A percentile compares a stretch with the other conserved stretches of the same genome.
These are phyloP conservation scores for Monomorium pharaonis DNA, from an alignment of 1,140 invertebrate genomes.

Conservation along the genomic window DNA sequence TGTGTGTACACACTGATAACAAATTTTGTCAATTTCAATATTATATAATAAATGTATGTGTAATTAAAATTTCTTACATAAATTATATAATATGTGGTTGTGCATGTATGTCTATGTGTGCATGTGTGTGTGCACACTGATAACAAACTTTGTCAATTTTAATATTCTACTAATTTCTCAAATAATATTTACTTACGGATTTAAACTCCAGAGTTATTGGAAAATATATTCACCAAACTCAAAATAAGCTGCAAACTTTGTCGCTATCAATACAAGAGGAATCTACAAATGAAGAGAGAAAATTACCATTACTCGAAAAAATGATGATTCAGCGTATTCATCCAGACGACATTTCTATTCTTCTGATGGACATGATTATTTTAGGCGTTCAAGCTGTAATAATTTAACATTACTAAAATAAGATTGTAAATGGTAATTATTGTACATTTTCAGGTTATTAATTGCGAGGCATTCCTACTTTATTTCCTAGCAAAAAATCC, in stretches of 20 bases:
- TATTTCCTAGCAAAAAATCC: conserved; percentile 88
- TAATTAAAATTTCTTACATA: not conserved
- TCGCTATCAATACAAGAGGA: conserved; percentile 15
- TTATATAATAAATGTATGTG: not conserved
- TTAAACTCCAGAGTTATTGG: conserved; percentile 79
- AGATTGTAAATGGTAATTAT: not conserved
- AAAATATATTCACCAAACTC: conserved; percentile 79
- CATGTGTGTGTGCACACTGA: too few relatives aligned
- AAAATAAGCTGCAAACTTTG: conserved; percentile 70
- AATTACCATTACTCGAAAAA: conserved; percentile 83
- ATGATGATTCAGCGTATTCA: conserved; percentile 85
- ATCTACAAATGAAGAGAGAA: conserved; percentile 22
- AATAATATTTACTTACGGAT: conserved; percentile 36
- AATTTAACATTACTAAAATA: not conserved
- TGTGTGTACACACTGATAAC: too few relatives aligned
- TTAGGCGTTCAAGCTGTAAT: conserved; percentile 87
- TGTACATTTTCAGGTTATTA: conserved; percentile 83
- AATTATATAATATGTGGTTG: too few relatives aligned
- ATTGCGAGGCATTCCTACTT: conserved; percentile 86
- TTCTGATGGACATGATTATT: conserved; percentile 88
- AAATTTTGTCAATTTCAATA: not conserved
- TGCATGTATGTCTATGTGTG: too few relatives aligned
- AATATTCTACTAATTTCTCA: not conserved
- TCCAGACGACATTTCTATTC: conserved; percentile 87
- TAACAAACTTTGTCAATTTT: not conserved